Evolutionary conservation across 2,113 vertebrate genomes (phyloP), one percentile per base, ranked within the genome.

Genomic region (Craseonycteris thonglongyai): DNA sequence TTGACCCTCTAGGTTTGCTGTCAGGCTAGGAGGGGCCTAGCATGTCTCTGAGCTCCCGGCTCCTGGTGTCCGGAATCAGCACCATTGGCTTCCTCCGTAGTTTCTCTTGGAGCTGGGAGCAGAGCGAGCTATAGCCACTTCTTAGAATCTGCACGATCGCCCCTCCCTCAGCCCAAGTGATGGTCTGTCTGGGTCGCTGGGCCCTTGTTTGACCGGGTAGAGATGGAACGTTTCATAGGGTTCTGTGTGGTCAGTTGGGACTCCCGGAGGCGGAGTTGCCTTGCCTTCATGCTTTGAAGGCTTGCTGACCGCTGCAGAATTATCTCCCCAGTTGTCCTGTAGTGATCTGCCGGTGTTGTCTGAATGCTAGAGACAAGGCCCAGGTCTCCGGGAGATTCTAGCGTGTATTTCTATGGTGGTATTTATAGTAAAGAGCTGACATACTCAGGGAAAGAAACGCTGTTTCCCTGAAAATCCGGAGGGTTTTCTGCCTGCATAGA

Each of bases 221-320:
- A 79, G 0, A 59, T 16, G 26, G 28, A 71, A 88, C 21, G 14
- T 11, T 79, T 26, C 16, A 22, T 12, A 30, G 33, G 2, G 3
- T n/a, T 82, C 68, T 18, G 15, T 22, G 2, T 9, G 26, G 15
- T 63, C 28, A 40, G 3, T 18, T 68, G 47, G 38, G 56, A 51
- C 30, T 42, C 42, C n/a, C 35, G 11, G 38, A 47, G 22, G 51
- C n/a, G 74, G 42, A 33, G 12, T 16, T 7, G 6, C 35, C 15
- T 11, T 14, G 6, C 5, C 8, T 68, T 59, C 18, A 15, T 13
- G 28, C 12, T 21, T 1, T 14, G 22, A 63, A 4, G 1, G 3
- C 38, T 22, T 38, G 9, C 51, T 78, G 8, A 42, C 42, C 40
- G 7, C 7, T 54, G 49, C 74, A 78, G 40, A 58, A 78, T 2